Conservation (phyloP, 2,113 vertebrate species). For the Oxyura jamaicensis region DNA sequence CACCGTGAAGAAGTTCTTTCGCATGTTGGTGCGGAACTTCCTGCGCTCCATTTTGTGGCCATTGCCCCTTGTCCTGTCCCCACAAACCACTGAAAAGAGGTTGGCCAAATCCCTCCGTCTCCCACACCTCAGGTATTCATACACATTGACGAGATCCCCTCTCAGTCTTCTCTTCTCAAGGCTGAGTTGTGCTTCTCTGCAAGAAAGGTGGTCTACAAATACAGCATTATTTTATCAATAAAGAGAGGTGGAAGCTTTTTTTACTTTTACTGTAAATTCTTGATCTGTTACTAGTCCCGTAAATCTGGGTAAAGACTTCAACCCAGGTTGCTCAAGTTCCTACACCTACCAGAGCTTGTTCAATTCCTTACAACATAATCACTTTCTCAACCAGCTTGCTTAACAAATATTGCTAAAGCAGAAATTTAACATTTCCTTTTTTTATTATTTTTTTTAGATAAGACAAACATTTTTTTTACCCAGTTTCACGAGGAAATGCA, state of each 20-base stretch:
- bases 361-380: not conserved
- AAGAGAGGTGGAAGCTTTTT: not conserved
- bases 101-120: too few relatives aligned
- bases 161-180: too few relatives aligned
- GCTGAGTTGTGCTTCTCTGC: not conserved
- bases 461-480: not conserved
- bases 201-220: not conserved
- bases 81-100: too few relatives aligned
- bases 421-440: not conserved
- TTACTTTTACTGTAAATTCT: not conserved
- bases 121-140: too few relatives aligned
- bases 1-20: too few relatives aligned
- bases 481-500: not conserved
- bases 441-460: not conserved
- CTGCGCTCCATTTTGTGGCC: too few relatives aligned
- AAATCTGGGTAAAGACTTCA: not conserved
- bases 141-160: too few relatives aligned
- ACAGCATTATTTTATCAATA: not conserved
- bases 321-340: not conserved
- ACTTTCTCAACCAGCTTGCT: slow-evolving; percentile 17
- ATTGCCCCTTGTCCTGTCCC: too few relatives aligned
- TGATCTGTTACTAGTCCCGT: not conserved
- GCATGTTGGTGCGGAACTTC: too few relatives aligned
- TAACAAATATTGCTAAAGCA: not conserved
- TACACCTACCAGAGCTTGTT: not conserved